A percentile compares a stretch with the other conserved stretches of the same genome.
Evolutionary conservation across 2,888 invertebrate genomes (phyloP).

Genomic region (Ernsta delagoae): DNA sequence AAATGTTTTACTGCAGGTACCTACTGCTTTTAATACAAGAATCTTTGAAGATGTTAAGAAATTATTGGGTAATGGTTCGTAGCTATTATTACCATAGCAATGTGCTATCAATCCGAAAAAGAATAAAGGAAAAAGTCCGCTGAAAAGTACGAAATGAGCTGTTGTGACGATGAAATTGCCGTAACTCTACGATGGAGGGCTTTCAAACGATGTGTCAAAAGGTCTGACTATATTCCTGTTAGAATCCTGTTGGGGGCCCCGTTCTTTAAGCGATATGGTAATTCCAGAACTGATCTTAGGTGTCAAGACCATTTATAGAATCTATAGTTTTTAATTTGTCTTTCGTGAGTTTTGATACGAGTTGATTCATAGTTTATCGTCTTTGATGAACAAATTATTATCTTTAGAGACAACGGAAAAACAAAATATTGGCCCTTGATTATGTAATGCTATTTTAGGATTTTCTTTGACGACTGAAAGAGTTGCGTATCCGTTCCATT

Average conservation of each 20-base stretch:
- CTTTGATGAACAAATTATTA: no score
- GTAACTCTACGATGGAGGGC: neutral
- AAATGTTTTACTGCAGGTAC: no score
- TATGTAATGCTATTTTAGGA: no score
- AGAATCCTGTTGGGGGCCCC: neutral
- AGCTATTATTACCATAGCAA: neutral
- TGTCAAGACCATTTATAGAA: neutral
- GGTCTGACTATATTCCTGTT: neutral
- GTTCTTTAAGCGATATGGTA: neutral
- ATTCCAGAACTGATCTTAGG: neutral
- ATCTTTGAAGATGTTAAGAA: no score
- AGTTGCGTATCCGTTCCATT: neutral
- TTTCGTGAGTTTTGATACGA: neutral
- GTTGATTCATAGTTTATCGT: neutral
- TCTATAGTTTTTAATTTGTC: neutral
- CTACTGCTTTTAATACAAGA: no score
- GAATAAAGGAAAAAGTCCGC: neutral
- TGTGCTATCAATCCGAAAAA: neutral
- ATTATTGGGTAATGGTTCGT: no score
- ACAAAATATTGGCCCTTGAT: neutral
- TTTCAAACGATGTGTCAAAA: neutral
- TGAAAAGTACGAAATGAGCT: slow-evolving; percentile 1
- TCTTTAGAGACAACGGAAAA: neutral
- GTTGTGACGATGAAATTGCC: slow-evolving; percentile 3
- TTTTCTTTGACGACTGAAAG: neutral